These are phyloP conservation scores for Ochropleura plecta DNA, from an alignment of 2,888 invertebrate species.

Conservation along the genomic window DNA sequence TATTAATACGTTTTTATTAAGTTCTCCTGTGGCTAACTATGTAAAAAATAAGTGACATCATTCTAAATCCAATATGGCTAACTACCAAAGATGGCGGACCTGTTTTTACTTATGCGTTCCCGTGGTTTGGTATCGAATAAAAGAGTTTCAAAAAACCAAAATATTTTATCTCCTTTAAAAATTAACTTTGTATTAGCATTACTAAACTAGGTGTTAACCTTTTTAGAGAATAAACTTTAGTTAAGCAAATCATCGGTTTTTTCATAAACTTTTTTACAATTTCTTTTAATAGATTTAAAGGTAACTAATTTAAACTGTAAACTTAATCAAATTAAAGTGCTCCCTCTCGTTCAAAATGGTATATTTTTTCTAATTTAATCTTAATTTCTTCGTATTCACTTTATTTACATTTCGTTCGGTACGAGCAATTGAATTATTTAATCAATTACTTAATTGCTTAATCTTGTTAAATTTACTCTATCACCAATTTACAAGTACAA, in stretches of 20 bases:
- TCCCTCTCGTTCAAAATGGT: neutral
- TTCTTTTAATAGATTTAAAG: neutral
- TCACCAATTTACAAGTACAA: neutral
- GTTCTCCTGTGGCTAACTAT: no score
- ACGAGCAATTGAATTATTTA: neutral
- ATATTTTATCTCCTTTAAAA: slow-evolving; percentile 11
- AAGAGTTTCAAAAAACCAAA: no score
- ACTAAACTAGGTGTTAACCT: slow-evolving; percentile 15
- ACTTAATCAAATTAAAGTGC: neutral
- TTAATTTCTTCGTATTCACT: neutral
- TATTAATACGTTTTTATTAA: neutral
- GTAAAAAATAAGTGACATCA: no score
- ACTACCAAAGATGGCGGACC: no score
- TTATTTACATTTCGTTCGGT: neutral
- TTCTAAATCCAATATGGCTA: no score
- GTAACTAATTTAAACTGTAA: neutral
- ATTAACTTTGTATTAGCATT: slow-evolving; percentile 20
- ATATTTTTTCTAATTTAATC: neutral
- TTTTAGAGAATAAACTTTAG: neutral
- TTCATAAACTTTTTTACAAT: neutral
- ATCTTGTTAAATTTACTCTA: neutral
- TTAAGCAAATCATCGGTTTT: neutral
- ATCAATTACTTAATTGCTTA: neutral
- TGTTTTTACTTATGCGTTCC: no score
- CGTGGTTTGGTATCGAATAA: no score